Percentiles rank a stretch among this genome's conserved stretches.
These are phyloP conservation scores for Anas platyrhynchos DNA, from an alignment of 2,113 vertebrate genomes.

Conservation along the genomic window DNA sequence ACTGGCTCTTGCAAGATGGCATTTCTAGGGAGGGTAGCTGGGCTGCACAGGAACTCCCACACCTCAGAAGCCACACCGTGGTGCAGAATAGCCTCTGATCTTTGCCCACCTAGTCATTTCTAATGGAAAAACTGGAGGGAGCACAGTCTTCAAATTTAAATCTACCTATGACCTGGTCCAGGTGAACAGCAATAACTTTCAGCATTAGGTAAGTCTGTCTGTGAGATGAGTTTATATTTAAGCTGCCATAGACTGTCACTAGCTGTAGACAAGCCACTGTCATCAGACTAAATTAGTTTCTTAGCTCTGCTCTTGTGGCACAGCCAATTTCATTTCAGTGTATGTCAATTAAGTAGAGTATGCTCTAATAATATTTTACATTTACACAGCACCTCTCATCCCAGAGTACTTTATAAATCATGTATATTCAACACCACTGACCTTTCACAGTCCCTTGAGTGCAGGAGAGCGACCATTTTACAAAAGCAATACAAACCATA, in stretches of 20 bases:
- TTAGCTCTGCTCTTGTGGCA: neutral
- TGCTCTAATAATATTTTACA: slow-evolving; percentile 19
- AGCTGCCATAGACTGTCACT: neutral
- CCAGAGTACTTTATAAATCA: slow-evolving; percentile 43
- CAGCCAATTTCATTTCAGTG: neutral
- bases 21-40: neutral
- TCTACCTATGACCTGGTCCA: neutral
- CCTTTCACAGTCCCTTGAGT: slow-evolving; percentile 4
- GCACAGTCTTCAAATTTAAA: neutral
- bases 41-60: neutral
- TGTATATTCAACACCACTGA: slow-evolving; percentile 21
- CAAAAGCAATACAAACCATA: neutral
- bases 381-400: slow-evolving; percentile 23
- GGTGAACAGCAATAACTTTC: neutral
- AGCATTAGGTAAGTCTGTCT: neutral
- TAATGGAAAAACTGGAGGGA: neutral
- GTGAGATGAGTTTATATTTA: neutral
- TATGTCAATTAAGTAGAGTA: slow-evolving; percentile 1
- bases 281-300: neutral
- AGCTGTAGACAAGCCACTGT: neutral
- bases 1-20: neutral
- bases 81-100: neutral
- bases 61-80: neutral
- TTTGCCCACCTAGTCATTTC: neutral
- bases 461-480: neutral